Evolutionary conservation across 1,140 invertebrate genomes (phyloP).

Genomic region (Camponotus vicinus): DNA sequence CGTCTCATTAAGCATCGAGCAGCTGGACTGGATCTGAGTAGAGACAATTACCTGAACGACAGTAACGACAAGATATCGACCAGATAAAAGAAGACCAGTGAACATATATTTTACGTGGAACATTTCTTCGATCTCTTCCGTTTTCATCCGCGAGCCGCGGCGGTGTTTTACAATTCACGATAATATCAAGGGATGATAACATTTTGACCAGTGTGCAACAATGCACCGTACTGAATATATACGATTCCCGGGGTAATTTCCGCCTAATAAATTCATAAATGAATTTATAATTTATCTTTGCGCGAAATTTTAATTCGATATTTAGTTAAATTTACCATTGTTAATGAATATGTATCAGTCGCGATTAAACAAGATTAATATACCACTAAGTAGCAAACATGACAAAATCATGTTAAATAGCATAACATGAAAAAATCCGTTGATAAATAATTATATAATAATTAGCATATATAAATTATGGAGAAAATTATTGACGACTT

Average conservation of each 20-base stretch:
- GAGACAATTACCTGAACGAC: conserved; percentile 60
- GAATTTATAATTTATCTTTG: neutral
- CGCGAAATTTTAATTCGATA: neutral
- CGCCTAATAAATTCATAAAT: neutral
- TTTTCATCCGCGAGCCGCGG: neutral
- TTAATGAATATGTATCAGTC: neutral
- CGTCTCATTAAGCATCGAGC: conserved; percentile 56
- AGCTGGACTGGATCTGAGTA: conserved; percentile 5
- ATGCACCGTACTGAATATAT: neutral
- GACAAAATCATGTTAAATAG: too few relatives aligned
- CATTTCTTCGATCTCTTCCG: conserved; percentile 48
- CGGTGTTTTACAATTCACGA: conserved; percentile 79
- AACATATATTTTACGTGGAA: conserved; percentile 50
- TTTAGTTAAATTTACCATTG: neutral
- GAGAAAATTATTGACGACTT: neutral
- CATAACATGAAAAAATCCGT: neutral
- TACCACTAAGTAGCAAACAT: neutral
- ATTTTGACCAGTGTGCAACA: conserved; percentile 41
- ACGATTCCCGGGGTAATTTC: neutral
- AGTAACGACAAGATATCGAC: conserved; percentile 62
- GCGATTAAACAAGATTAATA: neutral
- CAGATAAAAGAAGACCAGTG: conserved; percentile 56
- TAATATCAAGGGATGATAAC: conserved; percentile 75
- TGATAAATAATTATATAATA: neutral
- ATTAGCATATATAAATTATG: neutral